A percentile compares a stretch with the other conserved stretches of the same genome.
Conservation (phyloP, 2,888 invertebrate genomes). For the Drosophila subsilvestris region DNA sequence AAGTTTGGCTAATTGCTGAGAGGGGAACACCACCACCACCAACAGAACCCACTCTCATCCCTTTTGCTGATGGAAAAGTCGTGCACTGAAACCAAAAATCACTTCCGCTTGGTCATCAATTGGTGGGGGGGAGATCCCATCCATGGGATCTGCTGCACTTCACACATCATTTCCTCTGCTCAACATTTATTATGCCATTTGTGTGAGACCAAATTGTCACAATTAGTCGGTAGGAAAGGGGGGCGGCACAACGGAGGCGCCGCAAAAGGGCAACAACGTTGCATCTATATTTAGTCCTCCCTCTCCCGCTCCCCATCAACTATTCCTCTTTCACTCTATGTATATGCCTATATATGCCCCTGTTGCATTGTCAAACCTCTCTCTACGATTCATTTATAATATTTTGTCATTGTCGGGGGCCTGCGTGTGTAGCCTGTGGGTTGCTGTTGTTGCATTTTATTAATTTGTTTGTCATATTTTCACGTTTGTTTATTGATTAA, state of each 20-base stretch:
- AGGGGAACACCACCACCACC: not conserved
- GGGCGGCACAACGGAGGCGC: constrained; percentile 6
- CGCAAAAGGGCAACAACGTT: not conserved
- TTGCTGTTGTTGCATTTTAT: constrained; percentile 67
- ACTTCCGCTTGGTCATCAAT: constrained; percentile 61
- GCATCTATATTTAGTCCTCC: constrained; percentile 61
- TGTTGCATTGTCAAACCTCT: constrained; percentile 33
- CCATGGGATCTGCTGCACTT: constrained; percentile 45
- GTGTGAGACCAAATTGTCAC: constrained; percentile 70
- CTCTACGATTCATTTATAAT: constrained; percentile 68
- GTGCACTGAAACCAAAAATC: constrained; percentile 62
- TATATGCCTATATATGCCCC: constrained; percentile 14
- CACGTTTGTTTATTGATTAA: constrained; percentile 79
- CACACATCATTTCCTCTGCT: constrained; percentile 71
- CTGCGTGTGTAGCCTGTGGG: constrained; percentile 18
- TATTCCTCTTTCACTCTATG: not conserved
- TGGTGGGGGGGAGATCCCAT: constrained; percentile 7
- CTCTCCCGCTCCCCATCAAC: constrained; percentile 3
- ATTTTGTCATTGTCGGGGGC: constrained; percentile 59
- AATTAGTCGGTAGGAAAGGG: constrained; percentile 57
- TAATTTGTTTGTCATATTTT: constrained; percentile 81
- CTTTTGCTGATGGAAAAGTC: constrained; percentile 33
- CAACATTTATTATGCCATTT: constrained; percentile 74
- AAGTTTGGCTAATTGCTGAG: constrained; percentile 41
- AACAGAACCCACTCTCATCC: constrained; percentile 17